phyloP scores from a whole-genome alignment of 2,888 invertebrate genomes.

The Melolontha melolontha region DNA sequence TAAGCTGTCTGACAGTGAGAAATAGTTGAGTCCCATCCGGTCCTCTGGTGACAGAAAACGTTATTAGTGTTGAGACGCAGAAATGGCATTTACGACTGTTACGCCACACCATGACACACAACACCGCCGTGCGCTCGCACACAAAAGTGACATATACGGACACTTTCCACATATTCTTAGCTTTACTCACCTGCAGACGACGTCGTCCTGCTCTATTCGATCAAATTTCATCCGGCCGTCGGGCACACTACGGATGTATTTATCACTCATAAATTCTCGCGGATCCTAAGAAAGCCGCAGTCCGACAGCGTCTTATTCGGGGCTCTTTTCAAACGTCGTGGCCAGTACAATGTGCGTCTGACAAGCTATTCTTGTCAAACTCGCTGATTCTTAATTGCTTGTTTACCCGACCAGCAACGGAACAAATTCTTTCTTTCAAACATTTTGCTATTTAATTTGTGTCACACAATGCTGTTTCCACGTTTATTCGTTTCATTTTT shows the following conservation, averaged over 20 bases:
- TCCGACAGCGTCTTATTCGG: slow-evolving; percentile 50
- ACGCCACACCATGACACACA: slow-evolving; percentile 8
- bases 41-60: slow-evolving; percentile 59
- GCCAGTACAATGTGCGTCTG: slow-evolving; percentile 58
- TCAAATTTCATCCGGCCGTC: slow-evolving; percentile 42
- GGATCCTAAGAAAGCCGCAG: slow-evolving; percentile 50
- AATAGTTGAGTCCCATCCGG: slow-evolving; percentile 61
- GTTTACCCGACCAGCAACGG: slow-evolving; percentile 57
- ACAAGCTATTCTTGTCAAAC: slow-evolving; percentile 60
- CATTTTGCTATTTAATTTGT: slow-evolving; percentile 54
- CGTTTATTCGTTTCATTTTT: slow-evolving; percentile 39
- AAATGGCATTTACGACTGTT: slow-evolving; percentile 41
- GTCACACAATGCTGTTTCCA: slow-evolving; percentile 42
- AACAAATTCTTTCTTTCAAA: slow-evolving; percentile 54
- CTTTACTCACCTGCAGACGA: slow-evolving; percentile 37
- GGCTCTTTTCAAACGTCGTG: slow-evolving; percentile 56
- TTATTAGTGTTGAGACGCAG: slow-evolving; percentile 49
- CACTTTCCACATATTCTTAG: slow-evolving; percentile 18
- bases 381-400: slow-evolving; percentile 60
- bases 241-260: slow-evolving; percentile 52
- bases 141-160: slow-evolving; percentile 28
- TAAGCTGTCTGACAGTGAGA: slow-evolving; percentile 61
- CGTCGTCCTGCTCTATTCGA: slow-evolving; percentile 28
- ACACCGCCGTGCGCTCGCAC: slow-evolving; percentile 4
- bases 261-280: slow-evolving; percentile 57